These are phyloP conservation scores for Rhyacichthys aspro DNA, from an alignment of 2,797 vertebrate genomes.

Conservation along the genomic window DNA sequence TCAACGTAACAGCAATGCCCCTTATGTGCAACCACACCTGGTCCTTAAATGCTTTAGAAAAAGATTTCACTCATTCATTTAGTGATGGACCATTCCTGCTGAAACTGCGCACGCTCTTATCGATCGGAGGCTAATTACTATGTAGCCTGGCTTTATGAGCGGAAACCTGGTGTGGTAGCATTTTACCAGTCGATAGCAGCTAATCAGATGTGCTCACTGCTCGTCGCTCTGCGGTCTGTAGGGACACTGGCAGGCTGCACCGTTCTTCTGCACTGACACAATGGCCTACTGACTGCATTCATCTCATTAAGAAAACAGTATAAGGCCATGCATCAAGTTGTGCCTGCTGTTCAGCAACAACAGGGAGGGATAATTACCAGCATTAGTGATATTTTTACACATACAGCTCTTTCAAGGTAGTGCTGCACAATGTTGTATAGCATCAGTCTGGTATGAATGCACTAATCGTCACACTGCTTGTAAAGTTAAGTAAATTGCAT, in stretches of 20 bases:
- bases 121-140: constrained; percentile 56
- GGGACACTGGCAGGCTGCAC: constrained; percentile 32
- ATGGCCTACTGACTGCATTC: constrained; percentile 13
- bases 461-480: too few relatives aligned
- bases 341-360: neutral
- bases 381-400: neutral
- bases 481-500: too few relatives aligned
- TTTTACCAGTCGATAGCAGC: constrained; percentile 60
- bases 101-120: constrained; percentile 34
- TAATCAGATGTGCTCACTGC: constrained; percentile 56
- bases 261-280: constrained; percentile 22
- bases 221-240: constrained; percentile 37
- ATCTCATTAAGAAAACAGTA: constrained; percentile 28
- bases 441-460: too few relatives aligned
- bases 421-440: neutral
- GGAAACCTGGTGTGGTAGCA: constrained; percentile 51
- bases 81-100: constrained; percentile 9
- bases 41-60: constrained; percentile 30
- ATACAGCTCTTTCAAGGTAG: neutral
- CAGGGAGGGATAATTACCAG: neutral
- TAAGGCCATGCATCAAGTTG: constrained; percentile 1
- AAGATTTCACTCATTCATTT: constrained; percentile 8
- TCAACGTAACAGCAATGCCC: constrained; percentile 19
- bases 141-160: constrained; percentile 58
- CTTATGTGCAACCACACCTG: constrained; percentile 9